A percentile compares a stretch with the other conserved stretches of the same genome.
Evolutionary conservation across 2,113 vertebrate genomes (phyloP).

Genomic region (Dissostichus mawsoni): DNA sequence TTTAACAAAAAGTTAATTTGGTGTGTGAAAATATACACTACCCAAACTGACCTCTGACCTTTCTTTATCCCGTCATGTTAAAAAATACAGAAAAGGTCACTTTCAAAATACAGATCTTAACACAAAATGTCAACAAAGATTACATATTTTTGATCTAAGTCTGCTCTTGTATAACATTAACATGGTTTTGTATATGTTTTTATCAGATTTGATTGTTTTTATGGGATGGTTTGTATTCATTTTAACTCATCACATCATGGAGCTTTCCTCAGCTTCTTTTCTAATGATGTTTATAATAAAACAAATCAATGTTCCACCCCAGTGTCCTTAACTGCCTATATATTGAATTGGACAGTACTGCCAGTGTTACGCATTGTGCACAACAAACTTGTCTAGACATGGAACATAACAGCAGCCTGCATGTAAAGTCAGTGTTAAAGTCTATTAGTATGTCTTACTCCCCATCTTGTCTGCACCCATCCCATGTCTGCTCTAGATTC

Average conservation of each 20-base stretch:
- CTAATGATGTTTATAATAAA: conserved; percentile 1
- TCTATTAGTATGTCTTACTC: conserved; percentile 46
- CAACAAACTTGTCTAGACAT: conserved; percentile 57
- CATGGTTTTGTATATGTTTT: neutral
- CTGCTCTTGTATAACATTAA: neutral
- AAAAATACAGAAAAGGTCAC: neutral
- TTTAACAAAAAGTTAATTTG: neutral
- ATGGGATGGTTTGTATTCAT: neutral
- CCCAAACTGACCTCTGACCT: neutral
- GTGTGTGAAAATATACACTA: neutral
- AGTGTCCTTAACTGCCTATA: neutral
- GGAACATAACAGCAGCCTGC: conserved; percentile 40
- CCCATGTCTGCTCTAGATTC: conserved; percentile 38
- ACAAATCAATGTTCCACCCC: conserved; percentile 17
- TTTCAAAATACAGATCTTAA: neutral
- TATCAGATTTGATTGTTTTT: neutral
- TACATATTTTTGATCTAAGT: neutral
- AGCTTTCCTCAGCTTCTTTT: conserved; percentile 13
- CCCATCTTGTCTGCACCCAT: conserved; percentile 3
- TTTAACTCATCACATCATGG: conserved; percentile 16
- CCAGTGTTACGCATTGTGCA: conserved; percentile 30
- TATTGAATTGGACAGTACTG: conserved; percentile 11
- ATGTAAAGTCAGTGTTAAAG: conserved; percentile 45
- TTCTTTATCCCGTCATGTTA: neutral
- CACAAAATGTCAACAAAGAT: neutral